These are phyloP conservation scores for Leptopilina drosophilae DNA, from an alignment of 2,888 invertebrate species.

Conservation along the genomic window DNA sequence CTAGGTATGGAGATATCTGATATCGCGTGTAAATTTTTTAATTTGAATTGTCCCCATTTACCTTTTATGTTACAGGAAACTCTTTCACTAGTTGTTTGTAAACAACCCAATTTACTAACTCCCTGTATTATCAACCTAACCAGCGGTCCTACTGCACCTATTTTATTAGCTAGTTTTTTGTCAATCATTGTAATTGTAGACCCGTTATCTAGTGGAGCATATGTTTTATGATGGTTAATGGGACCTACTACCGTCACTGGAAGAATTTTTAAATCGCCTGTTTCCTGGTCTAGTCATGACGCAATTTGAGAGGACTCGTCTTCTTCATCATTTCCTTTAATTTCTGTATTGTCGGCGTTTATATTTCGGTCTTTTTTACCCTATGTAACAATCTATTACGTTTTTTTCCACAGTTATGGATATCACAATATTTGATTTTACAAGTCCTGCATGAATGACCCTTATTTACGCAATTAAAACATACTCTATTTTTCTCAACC, in stretches of 20 bases:
- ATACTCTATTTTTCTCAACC: background rate
- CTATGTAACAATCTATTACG: background rate
- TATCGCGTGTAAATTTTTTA: background rate
- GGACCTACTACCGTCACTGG: constrained; percentile 9
- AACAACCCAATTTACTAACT: background rate
- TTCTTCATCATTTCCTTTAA: background rate
- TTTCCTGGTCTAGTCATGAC: background rate
- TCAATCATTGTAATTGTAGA: background rate
- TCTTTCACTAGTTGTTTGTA: background rate
- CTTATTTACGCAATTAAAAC: background rate
- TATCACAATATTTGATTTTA: constrained; percentile 5
- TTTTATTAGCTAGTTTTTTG: background rate
- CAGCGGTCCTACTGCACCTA: background rate
- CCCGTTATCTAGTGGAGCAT: background rate
- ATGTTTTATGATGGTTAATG: background rate
- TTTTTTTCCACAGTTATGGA: background rate
- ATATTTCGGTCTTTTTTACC: background rate
- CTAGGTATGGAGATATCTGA: background rate
- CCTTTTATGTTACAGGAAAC: background rate
- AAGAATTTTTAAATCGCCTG: background rate
- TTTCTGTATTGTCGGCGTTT: no score
- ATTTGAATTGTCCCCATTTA: background rate
- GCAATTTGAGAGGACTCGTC: background rate
- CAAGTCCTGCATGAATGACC: background rate
- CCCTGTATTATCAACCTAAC: background rate